These are phyloP conservation scores for Gopherus flavomarginatus DNA, from an alignment of 2,113 vertebrate genomes.

Conservation along the genomic window DNA sequence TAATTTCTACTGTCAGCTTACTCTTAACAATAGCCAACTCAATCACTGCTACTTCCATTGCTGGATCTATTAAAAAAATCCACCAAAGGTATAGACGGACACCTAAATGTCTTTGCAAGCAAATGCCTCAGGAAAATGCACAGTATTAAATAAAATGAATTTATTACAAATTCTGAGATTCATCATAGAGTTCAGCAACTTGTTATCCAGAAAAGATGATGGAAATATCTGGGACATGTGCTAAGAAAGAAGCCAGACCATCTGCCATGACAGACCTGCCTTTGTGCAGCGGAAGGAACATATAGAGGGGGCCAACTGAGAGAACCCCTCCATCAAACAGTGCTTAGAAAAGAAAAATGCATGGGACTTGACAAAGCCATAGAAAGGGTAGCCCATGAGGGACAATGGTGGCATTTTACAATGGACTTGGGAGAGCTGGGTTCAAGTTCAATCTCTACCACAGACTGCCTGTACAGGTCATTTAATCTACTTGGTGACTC, in stretches of 20 bases:
- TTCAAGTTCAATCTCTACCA: background rate
- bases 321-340: background rate
- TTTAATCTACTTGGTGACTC: no score
- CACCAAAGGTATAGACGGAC: background rate
- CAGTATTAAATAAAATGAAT: background rate
- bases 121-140: background rate
- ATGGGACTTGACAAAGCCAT: background rate
- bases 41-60: background rate
- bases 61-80: background rate
- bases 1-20: background rate
- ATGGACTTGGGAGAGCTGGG: background rate
- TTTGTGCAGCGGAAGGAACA: background rate
- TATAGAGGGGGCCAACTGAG: background rate
- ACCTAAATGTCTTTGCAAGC: background rate
- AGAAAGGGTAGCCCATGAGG: background rate
- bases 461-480: fast-evolving
- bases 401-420: background rate
- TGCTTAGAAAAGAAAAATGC: background rate
- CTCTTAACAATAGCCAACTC: background rate
- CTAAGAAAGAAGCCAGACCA: background rate
- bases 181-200: background rate
- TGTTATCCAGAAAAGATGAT: background rate
- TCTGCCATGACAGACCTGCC: background rate
- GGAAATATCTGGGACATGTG: background rate
- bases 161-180: background rate